Evolutionary conservation across 2,797 vertebrate species (phyloP).

Genomic region (Gorsachius magnificus): DNA sequence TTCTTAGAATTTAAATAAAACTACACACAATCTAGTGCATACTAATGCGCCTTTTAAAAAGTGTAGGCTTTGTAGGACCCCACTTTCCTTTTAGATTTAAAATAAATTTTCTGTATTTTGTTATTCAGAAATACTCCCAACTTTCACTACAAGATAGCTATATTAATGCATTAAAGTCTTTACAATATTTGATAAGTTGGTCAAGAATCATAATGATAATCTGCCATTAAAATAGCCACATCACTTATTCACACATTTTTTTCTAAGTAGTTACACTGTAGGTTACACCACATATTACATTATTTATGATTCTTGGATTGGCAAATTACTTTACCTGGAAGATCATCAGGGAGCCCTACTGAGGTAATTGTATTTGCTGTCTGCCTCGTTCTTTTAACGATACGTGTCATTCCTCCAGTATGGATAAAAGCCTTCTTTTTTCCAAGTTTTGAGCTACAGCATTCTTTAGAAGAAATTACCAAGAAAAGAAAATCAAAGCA

Average conservation of each 20-base stretch:
- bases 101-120: background rate
- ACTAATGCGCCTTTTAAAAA: background rate
- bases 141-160: background rate
- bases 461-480: background rate
- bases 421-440: background rate
- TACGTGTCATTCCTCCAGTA: background rate
- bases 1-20: background rate
- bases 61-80: background rate
- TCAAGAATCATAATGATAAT: background rate
- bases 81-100: background rate
- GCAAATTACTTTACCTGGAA: constrained; percentile 83
- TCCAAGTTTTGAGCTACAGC: background rate
- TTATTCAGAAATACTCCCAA: background rate
- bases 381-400: background rate
- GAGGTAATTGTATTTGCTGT: constrained; percentile 57
- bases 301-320: constrained; percentile 82
- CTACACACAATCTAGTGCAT: background rate
- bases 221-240: background rate
- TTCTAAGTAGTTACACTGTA: constrained; percentile 67
- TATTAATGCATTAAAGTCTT: background rate
- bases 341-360: constrained; percentile 76
- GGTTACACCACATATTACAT: constrained; percentile 83
- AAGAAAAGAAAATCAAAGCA: background rate
- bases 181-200: background rate
- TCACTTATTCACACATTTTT: background rate